Conservation (phyloP, 2,888 invertebrate species). For the Acronicta aceris region DNA sequence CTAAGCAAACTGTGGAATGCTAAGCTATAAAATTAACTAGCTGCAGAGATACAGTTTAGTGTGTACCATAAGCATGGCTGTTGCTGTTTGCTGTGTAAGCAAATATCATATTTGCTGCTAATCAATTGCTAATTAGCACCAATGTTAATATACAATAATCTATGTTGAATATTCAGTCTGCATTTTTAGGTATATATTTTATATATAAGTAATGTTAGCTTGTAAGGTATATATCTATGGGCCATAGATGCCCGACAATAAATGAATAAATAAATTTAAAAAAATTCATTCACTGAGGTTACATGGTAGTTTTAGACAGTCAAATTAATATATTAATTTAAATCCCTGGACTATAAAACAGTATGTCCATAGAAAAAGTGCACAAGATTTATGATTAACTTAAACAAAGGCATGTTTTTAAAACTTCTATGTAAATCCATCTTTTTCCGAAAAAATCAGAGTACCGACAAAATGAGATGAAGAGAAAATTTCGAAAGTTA, state of each 20-base stretch:
- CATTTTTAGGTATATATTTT: constrained; percentile 10
- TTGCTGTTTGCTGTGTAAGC: constrained; percentile 67
- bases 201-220: no score
- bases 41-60: constrained; percentile 37
- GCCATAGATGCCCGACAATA: no score
- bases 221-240: no score
- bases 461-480: no score
- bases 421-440: no score
- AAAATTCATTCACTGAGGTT: neutral
- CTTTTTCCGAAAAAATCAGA: no score
- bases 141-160: constrained; percentile 27
- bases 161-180: constrained; percentile 1
- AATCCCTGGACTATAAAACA: neutral
- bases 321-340: constrained; percentile 6
- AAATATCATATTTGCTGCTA: constrained; percentile 51
- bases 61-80: constrained; percentile 67
- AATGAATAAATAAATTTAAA: no score
- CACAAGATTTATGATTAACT: neutral
- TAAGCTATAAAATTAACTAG: constrained; percentile 52
- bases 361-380: neutral
- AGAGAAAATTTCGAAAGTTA: no score
- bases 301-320: constrained; percentile 4
- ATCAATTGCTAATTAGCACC: constrained; percentile 63
- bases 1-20: constrained; percentile 44
- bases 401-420: no score